Conservation (phyloP, 2,888 invertebrate genomes). For the Tachina fera region DNA sequence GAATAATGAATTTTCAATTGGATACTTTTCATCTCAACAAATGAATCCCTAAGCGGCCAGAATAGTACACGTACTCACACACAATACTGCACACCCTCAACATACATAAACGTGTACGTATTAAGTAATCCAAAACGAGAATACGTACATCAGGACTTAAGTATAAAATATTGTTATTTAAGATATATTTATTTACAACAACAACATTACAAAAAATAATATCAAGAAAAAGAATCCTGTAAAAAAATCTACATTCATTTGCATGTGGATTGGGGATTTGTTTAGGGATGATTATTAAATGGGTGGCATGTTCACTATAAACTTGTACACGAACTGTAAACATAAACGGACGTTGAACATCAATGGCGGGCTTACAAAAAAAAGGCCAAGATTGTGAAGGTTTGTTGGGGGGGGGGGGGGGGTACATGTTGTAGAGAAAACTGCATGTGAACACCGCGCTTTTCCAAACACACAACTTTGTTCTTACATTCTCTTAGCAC, state of each 20-base stretch:
- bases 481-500: background rate
- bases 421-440: constrained; percentile 44
- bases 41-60: constrained; percentile 80
- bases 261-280: constrained; percentile 71
- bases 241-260: constrained; percentile 65
- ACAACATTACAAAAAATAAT: constrained; percentile 4
- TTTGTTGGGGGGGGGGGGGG: constrained; percentile 38
- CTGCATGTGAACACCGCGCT: constrained; percentile 53
- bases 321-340: constrained; percentile 72
- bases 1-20: constrained; percentile 72
- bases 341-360: background rate
- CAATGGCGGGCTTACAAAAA: background rate
- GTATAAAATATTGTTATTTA: constrained; percentile 65
- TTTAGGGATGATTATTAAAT: constrained; percentile 82
- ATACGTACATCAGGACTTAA: constrained; percentile 51
- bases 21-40: constrained; percentile 80
- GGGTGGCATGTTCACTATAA: constrained; percentile 81
- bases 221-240: constrained; percentile 41
- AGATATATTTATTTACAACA: constrained; percentile 37
- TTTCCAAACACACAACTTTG: constrained; percentile 40
- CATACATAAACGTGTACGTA: constrained; percentile 40
- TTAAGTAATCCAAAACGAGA: constrained; percentile 47
- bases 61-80: constrained; percentile 19
- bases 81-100: constrained; percentile 19
- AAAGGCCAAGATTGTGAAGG: background rate